Evolutionary conservation across 2,888 invertebrate species (phyloP), one percentile per base, ranked within the genome.

Genomic region (Drosophila ochracea): DNA sequence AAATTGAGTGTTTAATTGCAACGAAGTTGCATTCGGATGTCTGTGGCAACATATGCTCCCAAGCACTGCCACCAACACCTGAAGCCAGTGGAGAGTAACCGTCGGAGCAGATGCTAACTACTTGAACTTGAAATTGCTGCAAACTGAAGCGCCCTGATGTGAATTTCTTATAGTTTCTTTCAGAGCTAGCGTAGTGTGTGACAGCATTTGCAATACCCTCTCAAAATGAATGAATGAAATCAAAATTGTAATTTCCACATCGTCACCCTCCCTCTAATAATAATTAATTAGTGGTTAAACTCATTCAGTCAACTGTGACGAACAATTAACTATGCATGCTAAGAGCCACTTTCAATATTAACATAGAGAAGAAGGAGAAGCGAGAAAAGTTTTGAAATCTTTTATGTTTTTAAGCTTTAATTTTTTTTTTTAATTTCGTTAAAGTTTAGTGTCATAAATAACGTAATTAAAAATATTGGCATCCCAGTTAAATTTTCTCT

Each of bases 1-100:
- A 87, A 84, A 84, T 84, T 84, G 88, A 88, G 88, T 84, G 84
- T 88, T 84, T 84, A 84, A 84, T 84, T 84, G 85, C 88, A 87
- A 76, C 73, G 83, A 82, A 82, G 80, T 84, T 73, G 79, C 81
- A 76, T 76, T 78, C 47, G 65, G 67, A 65, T 71, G 70, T 69
- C 82, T 69, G 63, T 63, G 70, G 66, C 86, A 86, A 69, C 83
- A 83, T 83, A 81, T 83, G 86, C 76, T 68, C 33, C 55, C 35
- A 49, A 39, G 28, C 59, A 31, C 10, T 47, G 3, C 35, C 65
- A 43, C 21, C 66, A 30, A 47, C 47, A n/a, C 49, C 66, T 28
- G 28, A 54, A 58, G 54, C 39, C 7, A n/a, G 43, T n/a, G 16
- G 25, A 43, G 49, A 50, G 52, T 21, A 52, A 33, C 68, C 33